Conservation (phyloP, 1,140 invertebrate species). For the Choristoneura fumiferana region DNA sequence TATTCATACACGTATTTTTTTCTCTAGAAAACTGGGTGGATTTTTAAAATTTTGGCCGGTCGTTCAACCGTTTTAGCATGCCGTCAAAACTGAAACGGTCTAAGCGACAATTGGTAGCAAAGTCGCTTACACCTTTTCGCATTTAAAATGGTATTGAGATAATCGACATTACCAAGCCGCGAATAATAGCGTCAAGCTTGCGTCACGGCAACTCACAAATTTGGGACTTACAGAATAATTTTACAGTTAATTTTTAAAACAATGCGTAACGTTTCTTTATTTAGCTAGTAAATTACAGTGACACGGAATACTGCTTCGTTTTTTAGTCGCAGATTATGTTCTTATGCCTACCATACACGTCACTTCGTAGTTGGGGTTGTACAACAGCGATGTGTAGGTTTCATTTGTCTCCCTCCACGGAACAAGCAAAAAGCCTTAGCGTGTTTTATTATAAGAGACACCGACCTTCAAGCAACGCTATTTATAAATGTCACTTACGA, state of each 20-base stretch:
- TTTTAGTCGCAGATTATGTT: too few species aligned
- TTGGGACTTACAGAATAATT: constrained; percentile 2
- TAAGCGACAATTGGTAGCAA: neutral
- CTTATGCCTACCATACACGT: too few species aligned
- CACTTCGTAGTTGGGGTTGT: too few species aligned
- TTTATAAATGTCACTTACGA: constrained; percentile 19
- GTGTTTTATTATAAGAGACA: neutral
- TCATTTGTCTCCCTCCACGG: too few species aligned
- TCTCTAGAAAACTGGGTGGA: constrained; percentile 50
- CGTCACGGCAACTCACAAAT: constrained; percentile 1
- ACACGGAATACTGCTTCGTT: too few species aligned
- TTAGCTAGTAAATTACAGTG: too few species aligned
- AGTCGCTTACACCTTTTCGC: neutral
- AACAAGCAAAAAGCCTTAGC: neutral
- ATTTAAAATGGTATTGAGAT: neutral
- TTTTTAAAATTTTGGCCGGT: constrained; percentile 66
- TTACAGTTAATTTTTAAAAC: constrained; percentile 17
- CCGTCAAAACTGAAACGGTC: neutral
- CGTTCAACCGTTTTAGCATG: constrained; percentile 45
- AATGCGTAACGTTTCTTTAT: neutral
- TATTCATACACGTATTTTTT: constrained; percentile 40
- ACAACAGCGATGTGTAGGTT: too few species aligned
- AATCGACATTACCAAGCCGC: constrained; percentile 1
- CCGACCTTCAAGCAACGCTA: neutral
- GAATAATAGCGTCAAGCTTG: constrained; percentile 3